phyloP scores from a whole-genome alignment of 2,888 invertebrate species.

The Dione vanillae region DNA sequence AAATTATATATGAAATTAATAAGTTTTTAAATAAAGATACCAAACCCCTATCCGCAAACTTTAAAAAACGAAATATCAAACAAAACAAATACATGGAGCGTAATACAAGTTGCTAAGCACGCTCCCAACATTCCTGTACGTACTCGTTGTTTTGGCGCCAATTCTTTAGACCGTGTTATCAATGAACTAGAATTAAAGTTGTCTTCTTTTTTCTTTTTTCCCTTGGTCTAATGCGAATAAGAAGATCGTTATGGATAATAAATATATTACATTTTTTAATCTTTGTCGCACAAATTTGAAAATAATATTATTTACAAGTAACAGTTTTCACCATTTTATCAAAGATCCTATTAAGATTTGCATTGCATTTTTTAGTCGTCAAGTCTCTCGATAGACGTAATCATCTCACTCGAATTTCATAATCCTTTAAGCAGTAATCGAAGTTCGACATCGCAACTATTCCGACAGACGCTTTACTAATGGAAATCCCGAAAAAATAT shows the following conservation, averaged over 20 bases:
- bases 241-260: too few species aligned
- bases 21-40: constrained; percentile 2
- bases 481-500: constrained; percentile 82
- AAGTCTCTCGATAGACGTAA: constrained; percentile 2
- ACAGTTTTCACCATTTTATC: background rate
- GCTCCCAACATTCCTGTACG: constrained; percentile 22
- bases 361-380: background rate
- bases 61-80: constrained; percentile 10
- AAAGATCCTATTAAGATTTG: background rate
- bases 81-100: constrained; percentile 12
- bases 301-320: background rate
- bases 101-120: constrained; percentile 20
- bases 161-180: constrained; percentile 23
- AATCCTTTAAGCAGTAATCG: constrained; percentile 59
- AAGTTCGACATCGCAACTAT: constrained; percentile 62
- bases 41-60: constrained; percentile 1
- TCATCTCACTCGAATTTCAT: constrained; percentile 34
- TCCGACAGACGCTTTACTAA: constrained; percentile 75
- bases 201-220: background rate
- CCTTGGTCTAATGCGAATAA: background rate
- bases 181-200: constrained; percentile 18
- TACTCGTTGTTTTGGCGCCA: constrained; percentile 30
- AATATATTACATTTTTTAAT: background rate
- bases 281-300: background rate
- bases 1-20: background rate